Evolutionary conservation across 2,797 vertebrate species (phyloP).

Genomic region (Tapirus indicus): DNA sequence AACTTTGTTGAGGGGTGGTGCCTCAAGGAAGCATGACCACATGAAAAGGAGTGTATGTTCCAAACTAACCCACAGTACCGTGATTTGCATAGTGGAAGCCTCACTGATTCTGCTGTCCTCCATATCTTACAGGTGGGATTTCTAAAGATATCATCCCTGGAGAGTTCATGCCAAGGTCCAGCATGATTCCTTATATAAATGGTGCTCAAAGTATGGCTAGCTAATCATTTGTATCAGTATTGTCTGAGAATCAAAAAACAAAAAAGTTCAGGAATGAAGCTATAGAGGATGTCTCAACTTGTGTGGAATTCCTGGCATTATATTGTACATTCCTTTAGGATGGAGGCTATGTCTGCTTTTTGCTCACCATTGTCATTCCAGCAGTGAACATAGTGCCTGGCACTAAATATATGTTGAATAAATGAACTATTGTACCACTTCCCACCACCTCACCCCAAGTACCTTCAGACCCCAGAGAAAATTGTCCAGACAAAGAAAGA

Average conservation of each 20-base stretch:
- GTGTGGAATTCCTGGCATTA: not conserved
- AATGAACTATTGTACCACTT: not conserved
- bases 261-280: not conserved
- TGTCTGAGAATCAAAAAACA: not conserved
- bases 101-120: not conserved
- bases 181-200: not conserved
- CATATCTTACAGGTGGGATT: not conserved
- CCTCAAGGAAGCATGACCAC: not conserved
- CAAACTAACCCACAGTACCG: not conserved
- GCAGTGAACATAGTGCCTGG: not conserved
- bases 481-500: not conserved
- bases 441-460: not conserved
- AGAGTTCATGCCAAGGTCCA: not conserved
- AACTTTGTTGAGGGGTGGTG: not conserved
- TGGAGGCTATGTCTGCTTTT: not conserved
- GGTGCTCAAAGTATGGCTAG: not conserved
- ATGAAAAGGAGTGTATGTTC: not conserved
- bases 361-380: not conserved
- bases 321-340: fast-evolving
- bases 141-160: not conserved
- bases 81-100: not conserved
- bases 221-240: not conserved
- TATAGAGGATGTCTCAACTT: too few relatives aligned
- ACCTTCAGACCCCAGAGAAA: not conserved
- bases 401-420: not conserved